Evolutionary conservation across 2,888 invertebrate genomes (phyloP).

Genomic region (Falcaria lacertinaria): DNA sequence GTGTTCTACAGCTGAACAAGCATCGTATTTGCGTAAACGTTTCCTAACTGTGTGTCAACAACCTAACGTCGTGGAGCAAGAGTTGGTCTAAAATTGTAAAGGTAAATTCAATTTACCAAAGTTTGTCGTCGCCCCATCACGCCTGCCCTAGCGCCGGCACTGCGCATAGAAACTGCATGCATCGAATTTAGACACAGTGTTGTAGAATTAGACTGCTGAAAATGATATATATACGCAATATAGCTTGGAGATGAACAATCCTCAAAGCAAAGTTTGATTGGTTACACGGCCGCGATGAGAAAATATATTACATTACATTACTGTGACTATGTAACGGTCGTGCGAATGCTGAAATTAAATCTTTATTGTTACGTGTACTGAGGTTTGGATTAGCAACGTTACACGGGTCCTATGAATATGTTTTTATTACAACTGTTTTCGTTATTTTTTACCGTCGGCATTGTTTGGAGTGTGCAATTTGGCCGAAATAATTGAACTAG

Average conservation of each 20-base stretch:
- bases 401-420: neutral
- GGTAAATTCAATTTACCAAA: no score
- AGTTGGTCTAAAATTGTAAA: neutral
- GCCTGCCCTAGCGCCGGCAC: no score
- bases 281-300: neutral
- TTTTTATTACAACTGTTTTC: neutral
- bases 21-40: slow-evolving; percentile 15
- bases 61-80: slow-evolving; percentile 1
- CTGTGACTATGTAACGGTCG: neutral
- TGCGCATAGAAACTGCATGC: no score
- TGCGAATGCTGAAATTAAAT: neutral
- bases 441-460: neutral
- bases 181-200: no score
- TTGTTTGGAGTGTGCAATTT: neutral
- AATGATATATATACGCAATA: no score
- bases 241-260: neutral
- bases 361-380: neutral
- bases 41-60: slow-evolving; percentile 8
- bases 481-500: neutral
- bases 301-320: neutral
- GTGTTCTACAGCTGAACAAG: slow-evolving; percentile 15
- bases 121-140: no score
- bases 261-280: neutral
- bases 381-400: neutral
- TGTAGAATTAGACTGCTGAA: no score